Conservation (phyloP, 2,113 vertebrate genomes). For the Forbesichthys agassizii region DNA sequence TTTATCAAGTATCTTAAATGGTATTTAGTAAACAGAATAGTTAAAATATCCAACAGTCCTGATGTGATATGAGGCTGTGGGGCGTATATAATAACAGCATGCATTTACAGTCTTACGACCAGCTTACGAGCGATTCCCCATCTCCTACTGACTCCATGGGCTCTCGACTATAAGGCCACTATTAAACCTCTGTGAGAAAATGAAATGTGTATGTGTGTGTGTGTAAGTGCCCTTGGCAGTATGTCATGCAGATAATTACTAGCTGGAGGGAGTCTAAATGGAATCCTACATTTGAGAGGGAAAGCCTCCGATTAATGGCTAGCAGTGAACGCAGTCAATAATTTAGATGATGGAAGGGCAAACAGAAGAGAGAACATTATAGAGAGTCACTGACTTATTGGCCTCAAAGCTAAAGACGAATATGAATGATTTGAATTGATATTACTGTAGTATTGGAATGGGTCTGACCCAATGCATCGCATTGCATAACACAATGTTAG, state of each 20-base stretch:
- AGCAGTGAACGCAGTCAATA: conserved; percentile 54
- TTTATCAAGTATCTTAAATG: no score
- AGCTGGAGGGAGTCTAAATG: conserved; percentile 64
- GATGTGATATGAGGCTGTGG: no score
- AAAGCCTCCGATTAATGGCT: conserved; percentile 64
- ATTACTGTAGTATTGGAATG: no score
- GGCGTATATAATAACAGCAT: no score
- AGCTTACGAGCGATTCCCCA: background rate
- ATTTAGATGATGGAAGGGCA: conserved; percentile 46
- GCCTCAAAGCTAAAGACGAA: conserved; percentile 1
- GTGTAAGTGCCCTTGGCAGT: conserved; percentile 48
- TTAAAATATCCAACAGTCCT: no score
- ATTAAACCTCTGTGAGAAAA: conserved; percentile 10
- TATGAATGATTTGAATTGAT: no score
- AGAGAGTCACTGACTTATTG: background rate
- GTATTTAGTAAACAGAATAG: no score
- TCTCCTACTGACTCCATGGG: background rate
- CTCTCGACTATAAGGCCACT: background rate
- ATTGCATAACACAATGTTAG: no score
- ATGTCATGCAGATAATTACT: conserved; percentile 66
- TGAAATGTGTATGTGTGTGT: conserved; percentile 6
- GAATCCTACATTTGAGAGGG: conserved; percentile 70
- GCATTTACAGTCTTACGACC: no score
- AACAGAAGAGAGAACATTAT: background rate
- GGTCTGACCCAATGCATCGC: no score